Percentiles rank a stretch among this genome's conserved stretches.
phyloP scores from a whole-genome alignment of 1,140 invertebrate species.

The Drosophila tsacasi region DNA sequence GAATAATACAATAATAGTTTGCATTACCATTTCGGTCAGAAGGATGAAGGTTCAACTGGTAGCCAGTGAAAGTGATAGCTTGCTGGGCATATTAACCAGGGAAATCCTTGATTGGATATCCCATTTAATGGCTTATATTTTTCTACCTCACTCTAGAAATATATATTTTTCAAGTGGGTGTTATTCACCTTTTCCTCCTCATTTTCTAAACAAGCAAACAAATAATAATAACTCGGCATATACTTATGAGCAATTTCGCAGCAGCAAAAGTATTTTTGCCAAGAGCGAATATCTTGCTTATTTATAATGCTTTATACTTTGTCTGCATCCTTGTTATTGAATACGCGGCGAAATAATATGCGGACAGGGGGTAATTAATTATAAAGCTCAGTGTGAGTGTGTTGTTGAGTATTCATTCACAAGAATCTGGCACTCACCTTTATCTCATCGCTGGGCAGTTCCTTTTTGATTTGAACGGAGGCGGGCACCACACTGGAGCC shows the following conservation, averaged over 20 bases:
- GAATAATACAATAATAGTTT: neutral
- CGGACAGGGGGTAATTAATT: constrained; percentile 64
- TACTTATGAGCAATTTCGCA: constrained; percentile 29
- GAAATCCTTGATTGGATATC: neutral
- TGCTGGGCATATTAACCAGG: neutral
- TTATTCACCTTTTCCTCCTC: constrained; percentile 59
- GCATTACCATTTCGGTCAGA: constrained; percentile 1
- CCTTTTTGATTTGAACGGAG: constrained; percentile 85
- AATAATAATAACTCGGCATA: constrained; percentile 26
- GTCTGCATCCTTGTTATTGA: constrained; percentile 66
- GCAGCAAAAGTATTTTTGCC: constrained; percentile 23
- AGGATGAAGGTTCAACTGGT: neutral
- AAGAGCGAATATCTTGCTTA: constrained; percentile 13
- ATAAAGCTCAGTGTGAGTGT: neutral
- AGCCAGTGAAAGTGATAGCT: neutral
- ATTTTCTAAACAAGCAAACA: constrained; percentile 17
- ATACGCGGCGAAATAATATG: constrained; percentile 44
- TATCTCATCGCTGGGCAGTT: constrained; percentile 86
- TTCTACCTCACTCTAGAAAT: constrained; percentile 1
- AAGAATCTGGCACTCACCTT: constrained; percentile 81
- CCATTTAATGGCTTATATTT: neutral
- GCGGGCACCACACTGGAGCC: constrained; percentile 41
- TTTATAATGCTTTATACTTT: constrained; percentile 22
- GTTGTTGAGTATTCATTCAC: constrained; percentile 45
- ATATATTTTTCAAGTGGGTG: constrained; percentile 28